These are phyloP conservation scores for Paragorgia papillata DNA, from an alignment of 92 coral and sea anemone species.

Conservation along the genomic window DNA sequence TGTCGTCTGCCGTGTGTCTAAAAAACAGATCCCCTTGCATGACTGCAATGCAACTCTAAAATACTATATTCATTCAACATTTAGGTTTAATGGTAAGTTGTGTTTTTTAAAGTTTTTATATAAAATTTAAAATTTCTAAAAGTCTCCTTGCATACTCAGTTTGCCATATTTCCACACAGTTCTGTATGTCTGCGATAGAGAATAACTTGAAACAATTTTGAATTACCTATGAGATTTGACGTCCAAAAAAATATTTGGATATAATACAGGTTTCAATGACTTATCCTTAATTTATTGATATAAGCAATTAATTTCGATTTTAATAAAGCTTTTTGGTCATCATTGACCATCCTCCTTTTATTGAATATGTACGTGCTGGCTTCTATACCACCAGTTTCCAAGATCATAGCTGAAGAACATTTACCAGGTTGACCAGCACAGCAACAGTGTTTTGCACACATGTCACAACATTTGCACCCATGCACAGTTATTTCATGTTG, in stretches of 20 bases:
- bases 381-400: neutral
- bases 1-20: too few species aligned
- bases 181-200: slow-evolving; percentile 29
- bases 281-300: neutral
- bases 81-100: too few species aligned
- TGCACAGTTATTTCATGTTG: neutral
- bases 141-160: slow-evolving; percentile 10
- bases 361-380: neutral
- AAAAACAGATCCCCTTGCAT: too few species aligned
- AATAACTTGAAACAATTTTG: too few species aligned
- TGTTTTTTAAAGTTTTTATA: too few species aligned
- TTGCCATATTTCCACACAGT: slow-evolving; percentile 41
- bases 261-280: neutral
- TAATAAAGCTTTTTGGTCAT: neutral
- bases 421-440: slow-evolving; percentile 8
- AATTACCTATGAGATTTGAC: slow-evolving; percentile 25
- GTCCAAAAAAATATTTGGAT: slow-evolving; percentile 30
- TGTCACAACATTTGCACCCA: slow-evolving; percentile 15
- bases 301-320: too few species aligned
- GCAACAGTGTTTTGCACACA: too few species aligned
- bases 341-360: slow-evolving; percentile 1
- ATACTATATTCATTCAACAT: too few species aligned
- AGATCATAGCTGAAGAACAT: slow-evolving; percentile 2
- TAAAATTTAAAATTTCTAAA: neutral
- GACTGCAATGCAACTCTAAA: too few species aligned